Evolutionary conservation across 1,140 invertebrate genomes (phyloP).

Genomic region (Eupeodes corollae): DNA sequence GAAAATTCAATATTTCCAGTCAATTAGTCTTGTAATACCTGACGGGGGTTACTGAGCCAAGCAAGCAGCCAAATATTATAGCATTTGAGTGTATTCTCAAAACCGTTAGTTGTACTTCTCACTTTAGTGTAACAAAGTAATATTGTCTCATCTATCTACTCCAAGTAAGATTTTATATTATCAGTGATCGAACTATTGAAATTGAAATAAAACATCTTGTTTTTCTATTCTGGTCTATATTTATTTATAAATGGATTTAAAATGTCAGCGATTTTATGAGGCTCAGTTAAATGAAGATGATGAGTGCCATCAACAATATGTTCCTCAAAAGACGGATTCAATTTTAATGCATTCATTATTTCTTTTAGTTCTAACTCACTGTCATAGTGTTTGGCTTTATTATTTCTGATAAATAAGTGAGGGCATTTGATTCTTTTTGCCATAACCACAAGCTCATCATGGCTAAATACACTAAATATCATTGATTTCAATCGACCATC

Average conservation of each 20-base stretch:
- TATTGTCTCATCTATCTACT: too few relatives aligned
- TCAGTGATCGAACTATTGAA: too few relatives aligned
- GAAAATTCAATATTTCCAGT: too few relatives aligned
- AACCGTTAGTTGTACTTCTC: too few relatives aligned
- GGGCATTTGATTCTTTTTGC: conserved; percentile 43
- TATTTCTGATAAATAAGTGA: conserved; percentile 48
- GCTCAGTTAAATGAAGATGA: conserved; percentile 61
- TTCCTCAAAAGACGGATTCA: conserved; percentile 47
- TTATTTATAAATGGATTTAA: conserved; percentile 49
- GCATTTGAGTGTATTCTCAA: too few relatives aligned
- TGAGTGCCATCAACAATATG: conserved; percentile 55
- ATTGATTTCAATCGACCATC: conserved; percentile 46
- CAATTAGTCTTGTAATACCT: too few relatives aligned
- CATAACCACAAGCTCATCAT: conserved; percentile 41
- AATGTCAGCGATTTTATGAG: conserved; percentile 44
- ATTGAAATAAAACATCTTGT: too few relatives aligned
- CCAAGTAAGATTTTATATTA: too few relatives aligned
- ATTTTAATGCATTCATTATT: conserved; percentile 43
- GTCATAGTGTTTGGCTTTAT: conserved; percentile 44
- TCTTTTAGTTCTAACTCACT: conserved; percentile 44
- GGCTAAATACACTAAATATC: conserved; percentile 39
- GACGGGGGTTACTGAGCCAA: too few relatives aligned
- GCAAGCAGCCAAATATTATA: too few relatives aligned
- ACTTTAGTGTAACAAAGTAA: too few relatives aligned
- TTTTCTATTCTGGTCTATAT: conserved; percentile 21